Base-by-base conservation (phyloP, 1,140 invertebrate genomes). In the Mycetomoellerius zeteki region DNA sequence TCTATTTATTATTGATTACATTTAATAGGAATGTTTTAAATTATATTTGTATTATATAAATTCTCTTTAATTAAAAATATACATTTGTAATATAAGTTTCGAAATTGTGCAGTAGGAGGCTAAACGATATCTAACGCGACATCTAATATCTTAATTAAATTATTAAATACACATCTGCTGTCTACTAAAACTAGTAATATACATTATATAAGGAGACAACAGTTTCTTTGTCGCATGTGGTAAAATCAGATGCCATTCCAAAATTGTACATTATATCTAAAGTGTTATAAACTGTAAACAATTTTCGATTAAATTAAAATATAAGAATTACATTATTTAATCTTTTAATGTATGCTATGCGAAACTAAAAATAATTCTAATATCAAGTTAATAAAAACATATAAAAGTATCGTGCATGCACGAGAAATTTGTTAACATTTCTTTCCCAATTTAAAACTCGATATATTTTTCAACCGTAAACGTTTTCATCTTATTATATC, bases 81-180 rank as follows among this genome's bases (percentile, higher is more conserved):
- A 52, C 14, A 27, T 43, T 27, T 67, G 6, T 43, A 16, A 69
- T 71, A 14, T 56, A n/a, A 0, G 3, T 33, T 73, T 73, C 12
- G 12, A 73, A 37, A 56, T 37, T 56, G n/a, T 58, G 30, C 10
- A 1, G 2, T 58, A 56, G 30, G n/a, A 56, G n/a, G 33, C 24
- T 73, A 73, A 73, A 73, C 52, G 30, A 58, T 73, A 73, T 73
- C 7, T 43, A 43, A 43, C 37, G 33, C 6, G 37, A 43, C 37
- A 43, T 43, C 37, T 54, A 33, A 69, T 69, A 54, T 73, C 10
- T 37, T 37, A 65, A 65, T 65, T 30, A 56, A 54, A 7, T 54
- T 73, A 21, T 56, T 73, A 73, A 54, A 73, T 73, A 54, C 27
- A 37, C n/a, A 73, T 73, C 56, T 3, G 19, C 5, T 56, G 30